Base-by-base conservation (phyloP, 2,888 invertebrate genomes). In the Eumerus sabulonum region DNA sequence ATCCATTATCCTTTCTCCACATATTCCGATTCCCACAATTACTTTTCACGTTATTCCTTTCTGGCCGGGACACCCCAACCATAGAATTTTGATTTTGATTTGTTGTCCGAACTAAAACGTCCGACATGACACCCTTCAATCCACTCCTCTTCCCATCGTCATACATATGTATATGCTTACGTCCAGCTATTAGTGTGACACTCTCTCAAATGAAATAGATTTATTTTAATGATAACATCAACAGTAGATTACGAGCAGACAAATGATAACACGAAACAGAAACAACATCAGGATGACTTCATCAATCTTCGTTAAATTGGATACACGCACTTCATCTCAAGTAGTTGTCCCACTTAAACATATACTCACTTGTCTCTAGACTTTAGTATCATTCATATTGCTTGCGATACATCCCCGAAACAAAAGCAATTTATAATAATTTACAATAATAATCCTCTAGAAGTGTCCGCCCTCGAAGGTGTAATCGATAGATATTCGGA, bases 271-370 rank as follows among this genome's bases (percentile, higher is more conserved):
- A 63, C 45, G 35, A 59, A 68, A 70, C 63, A 63, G 62, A 70
- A 27, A 38, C 53, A 27, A 53, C 50, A 38, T 63, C 42, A 59
- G 36, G 59, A 64, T 42, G 70, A 53, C 47, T 57, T 47, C 35
- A 76, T 76, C 63, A 70, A 76, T 76, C 70, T 76, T 70, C 63
- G 53, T 76, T 73, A 72, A 44, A 40, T 12, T 50, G 54, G 59
- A 0, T 14, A 35, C 18, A 35, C 12, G 9, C 16, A 17, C 42
- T 16, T n/a, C 4, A 48, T 14, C 48, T 7, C 27, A 27, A 27
- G 27, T 27, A 27, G 27, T 27, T 27, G 27, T 27, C 27, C n/a
- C n/a, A n/a, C n/a, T n/a, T n/a, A n/a, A n/a, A n/a, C n/a, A n/a
- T n/a, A n/a, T n/a, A n/a, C n/a, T n/a, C n/a, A n/a, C n/a, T 36